Evolutionary conservation across 1,140 invertebrate genomes (phyloP).

Genomic region (Hylaeus anthracinus): DNA sequence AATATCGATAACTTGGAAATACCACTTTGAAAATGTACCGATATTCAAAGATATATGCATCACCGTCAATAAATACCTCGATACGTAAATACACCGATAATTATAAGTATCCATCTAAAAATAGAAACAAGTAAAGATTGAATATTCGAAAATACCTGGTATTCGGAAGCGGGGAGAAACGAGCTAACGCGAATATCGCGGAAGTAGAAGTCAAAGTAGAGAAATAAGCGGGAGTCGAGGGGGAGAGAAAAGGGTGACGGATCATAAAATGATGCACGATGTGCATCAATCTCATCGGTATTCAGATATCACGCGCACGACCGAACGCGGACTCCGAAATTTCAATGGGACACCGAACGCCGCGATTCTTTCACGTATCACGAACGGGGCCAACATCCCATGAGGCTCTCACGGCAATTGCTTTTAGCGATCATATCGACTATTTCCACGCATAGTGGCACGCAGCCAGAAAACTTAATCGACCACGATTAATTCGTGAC

Average conservation of each 20-base stretch:
- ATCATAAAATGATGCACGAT: constrained; percentile 38
- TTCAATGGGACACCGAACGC: constrained; percentile 60
- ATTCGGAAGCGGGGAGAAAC: neutral
- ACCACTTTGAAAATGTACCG: too few relatives aligned
- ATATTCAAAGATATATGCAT: too few relatives aligned
- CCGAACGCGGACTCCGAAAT: constrained; percentile 68
- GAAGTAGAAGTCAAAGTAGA: neutral
- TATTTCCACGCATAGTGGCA: constrained; percentile 31
- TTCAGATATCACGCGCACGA: constrained; percentile 59
- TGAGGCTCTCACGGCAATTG: constrained; percentile 38
- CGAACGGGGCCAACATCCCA: constrained; percentile 59
- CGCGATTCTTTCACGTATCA: constrained; percentile 69
- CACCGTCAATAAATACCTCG: too few relatives aligned
- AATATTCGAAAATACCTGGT: neutral
- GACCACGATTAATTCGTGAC: neutral
- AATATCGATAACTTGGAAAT: too few relatives aligned
- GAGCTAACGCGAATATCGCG: neutral
- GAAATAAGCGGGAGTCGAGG: neutral
- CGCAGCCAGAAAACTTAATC: constrained; percentile 32
- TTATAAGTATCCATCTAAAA: too few relatives aligned
- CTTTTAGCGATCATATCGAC: constrained; percentile 44
- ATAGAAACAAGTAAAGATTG: too few relatives aligned
- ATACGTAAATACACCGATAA: too few relatives aligned
- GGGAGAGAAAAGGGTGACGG: neutral
- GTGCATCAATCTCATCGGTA: constrained; percentile 69